Evolutionary conservation across 2,113 vertebrate genomes (phyloP), one percentile per base, ranked within the genome.

Genomic region (Cryptomyrus ogoouensis): DNA sequence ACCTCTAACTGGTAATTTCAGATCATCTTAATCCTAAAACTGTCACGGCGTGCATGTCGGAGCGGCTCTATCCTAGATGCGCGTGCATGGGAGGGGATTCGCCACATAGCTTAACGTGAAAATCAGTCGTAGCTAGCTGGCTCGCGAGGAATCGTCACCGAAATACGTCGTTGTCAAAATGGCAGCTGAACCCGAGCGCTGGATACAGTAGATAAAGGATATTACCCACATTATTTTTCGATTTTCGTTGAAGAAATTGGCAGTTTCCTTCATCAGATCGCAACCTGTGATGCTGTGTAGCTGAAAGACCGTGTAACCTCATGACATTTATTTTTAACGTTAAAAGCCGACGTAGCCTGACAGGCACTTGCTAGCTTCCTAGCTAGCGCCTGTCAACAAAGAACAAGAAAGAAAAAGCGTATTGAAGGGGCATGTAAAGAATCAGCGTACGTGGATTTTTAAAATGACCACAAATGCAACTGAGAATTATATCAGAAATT

Each of bases 361-460:
- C 31, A 7, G 21, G 49, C 83, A 31, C 53, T 88, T 70, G 62
- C 47, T 70, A 84, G 80, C 80, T 44, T 17, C 56, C 85, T 89
- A 83, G 87, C n/a, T 90, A 80, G 91, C 24, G 87, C 17, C 66
- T 83, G 91, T 89, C 92, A 94, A 95, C 95, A 95, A 95, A 96
- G 95, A 89, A 92, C 8, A 35, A 24, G 58, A 89, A 88, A 90
- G 90, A 7, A 0, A 21, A 15, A 0, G 92, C 92, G 90, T 91
- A 93, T 93, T 93, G 93, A 93, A 90, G 91, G 17, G 0, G 10
- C 91, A 94, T 87, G 1, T 80, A 17, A 42, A 92, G 89, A 89
- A 88, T 6, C 87, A 62, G 89, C 88, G 84, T 84, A 47, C 42
- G 39, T 44, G 44, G 39, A 93, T 91, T 92, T 93, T 93, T 93